A percentile compares a stretch with the other conserved stretches of the same genome.
phyloP scores from a whole-genome alignment of 2,888 invertebrate species.

The Malacosoma neustria region DNA sequence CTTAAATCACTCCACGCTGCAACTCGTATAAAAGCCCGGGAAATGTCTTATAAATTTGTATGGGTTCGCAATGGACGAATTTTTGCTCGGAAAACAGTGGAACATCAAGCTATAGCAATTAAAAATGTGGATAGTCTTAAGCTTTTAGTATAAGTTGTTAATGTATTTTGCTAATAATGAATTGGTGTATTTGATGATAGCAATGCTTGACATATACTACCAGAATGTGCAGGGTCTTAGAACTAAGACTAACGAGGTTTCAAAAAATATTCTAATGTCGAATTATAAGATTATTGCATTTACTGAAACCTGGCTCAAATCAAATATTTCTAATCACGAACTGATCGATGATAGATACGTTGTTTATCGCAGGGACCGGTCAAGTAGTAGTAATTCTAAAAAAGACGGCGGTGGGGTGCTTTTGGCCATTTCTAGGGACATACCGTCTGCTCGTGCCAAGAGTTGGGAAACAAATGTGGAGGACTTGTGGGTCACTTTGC shows the following conservation, averaged over 20 bases:
- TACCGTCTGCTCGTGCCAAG: background rate
- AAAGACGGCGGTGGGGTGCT: conserved; percentile 1
- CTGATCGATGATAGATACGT: background rate
- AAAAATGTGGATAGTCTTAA: conserved; percentile 1
- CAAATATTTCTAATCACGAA: background rate
- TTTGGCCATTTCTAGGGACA: background rate
- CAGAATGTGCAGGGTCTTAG: background rate
- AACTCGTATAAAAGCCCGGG: conserved; percentile 2
- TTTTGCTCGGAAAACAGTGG: conserved; percentile 4
- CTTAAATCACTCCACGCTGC: conserved; percentile 5
- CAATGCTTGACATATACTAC: background rate
- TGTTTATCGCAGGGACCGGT: background rate
- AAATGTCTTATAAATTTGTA: background rate
- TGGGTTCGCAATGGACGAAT: conserved; percentile 3
- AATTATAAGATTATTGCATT: background rate
- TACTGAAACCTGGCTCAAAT: conserved; percentile 1
- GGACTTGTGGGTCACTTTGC: background rate
- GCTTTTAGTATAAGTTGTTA: background rate
- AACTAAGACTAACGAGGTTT: background rate
- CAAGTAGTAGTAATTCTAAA: background rate
- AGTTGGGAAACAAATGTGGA: background rate
- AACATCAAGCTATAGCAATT: background rate
- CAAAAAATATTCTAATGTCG: background rate
- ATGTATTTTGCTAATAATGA: background rate
- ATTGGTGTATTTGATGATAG: background rate